Conservation (phyloP, 2,797 vertebrate genomes). For the Sebastes oblongus region DNA sequence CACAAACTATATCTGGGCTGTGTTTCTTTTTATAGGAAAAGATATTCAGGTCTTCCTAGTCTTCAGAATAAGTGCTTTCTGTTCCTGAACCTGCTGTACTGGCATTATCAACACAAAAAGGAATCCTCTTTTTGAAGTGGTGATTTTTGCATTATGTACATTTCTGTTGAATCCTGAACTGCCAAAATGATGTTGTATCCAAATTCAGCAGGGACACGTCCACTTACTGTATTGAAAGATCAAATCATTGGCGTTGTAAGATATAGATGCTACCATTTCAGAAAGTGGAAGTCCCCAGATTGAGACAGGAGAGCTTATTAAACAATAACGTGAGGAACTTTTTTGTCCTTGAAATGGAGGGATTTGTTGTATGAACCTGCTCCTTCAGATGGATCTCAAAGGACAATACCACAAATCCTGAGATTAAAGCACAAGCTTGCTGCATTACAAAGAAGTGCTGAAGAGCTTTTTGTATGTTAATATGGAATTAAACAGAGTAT, state of each 20-base stretch:
- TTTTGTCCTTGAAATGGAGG: constrained; percentile 58
- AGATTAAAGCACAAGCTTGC: constrained; percentile 86
- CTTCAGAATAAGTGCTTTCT: constrained; percentile 98
- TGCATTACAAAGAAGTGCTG: constrained; percentile 78
- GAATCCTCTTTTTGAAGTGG: constrained; percentile 88
- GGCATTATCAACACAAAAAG: constrained; percentile 87
- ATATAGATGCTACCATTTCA: constrained; percentile 56
- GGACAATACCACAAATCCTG: constrained; percentile 68
- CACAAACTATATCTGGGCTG: constrained; percentile 81
- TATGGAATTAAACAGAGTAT: constrained; percentile 76
- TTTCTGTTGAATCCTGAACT: constrained; percentile 82
- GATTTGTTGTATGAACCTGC: constrained; percentile 73
- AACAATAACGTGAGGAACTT: constrained; percentile 67
- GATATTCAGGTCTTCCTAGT: constrained; percentile 99
- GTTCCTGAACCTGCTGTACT: constrained; percentile 96
- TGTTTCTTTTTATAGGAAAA: constrained; percentile 88
- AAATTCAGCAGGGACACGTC: constrained; percentile 79
- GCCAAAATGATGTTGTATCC: constrained; percentile 82
- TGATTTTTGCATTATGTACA: constrained; percentile 75
- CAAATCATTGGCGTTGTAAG: constrained; percentile 66
- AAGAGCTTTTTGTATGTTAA: constrained; percentile 77
- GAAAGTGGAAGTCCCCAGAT: constrained; percentile 58
- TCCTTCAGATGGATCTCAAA: constrained; percentile 52
- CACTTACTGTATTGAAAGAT: constrained; percentile 71
- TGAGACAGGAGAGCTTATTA: constrained; percentile 61